Evolutionary conservation across 2,113 vertebrate genomes (phyloP), one percentile per base, ranked within the genome.

Genomic region (Calyptommatus sinebrachiatus): DNA sequence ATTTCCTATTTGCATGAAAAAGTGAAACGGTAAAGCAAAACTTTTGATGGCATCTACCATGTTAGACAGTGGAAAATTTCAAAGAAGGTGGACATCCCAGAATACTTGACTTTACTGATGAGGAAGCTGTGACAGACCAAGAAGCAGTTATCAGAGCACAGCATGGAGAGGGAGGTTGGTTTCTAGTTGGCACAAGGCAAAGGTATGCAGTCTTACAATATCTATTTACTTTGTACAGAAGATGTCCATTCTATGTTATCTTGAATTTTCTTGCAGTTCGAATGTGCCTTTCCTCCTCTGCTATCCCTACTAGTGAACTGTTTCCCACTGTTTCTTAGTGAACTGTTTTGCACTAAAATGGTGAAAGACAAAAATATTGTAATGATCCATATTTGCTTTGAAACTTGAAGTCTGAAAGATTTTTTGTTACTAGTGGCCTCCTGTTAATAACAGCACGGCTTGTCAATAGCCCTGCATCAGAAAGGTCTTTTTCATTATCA

Each of bases 231-330:
- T 57, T 14, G 53, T 16, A 57, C 22, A 53, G 31, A 48, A 66
- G 24, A 48, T n/a, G 45, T 57, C 18, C 20, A 66, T 22, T 69
- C 48, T 78, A 24, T 10, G 7, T 31, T 53, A 53, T 21, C 78
- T 53, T 65, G 62, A 28, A 35, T 66, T 65, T 35, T 66, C 62
- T 46, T 48, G 8, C n/a, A 16, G 62, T 21, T 73, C 45, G 29
- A 5, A 7, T 24, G 22, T 11, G 50, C 45, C 63, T 24, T 45
- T 61, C 45, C 57, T 31, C 28, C 14, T 46, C 2, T 9, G 29
- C 48, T 76, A 35, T 35, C 67, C 70, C 77, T 66, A 53, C 77
- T 66, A 53, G 50, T 45, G 50, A 73, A n/a, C 78, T 41, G 71
- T 29, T 80, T 80, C 46, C 35, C 35, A 41, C 35, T 41, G 35